These are phyloP conservation scores for Sebastes steindachneri DNA, from an alignment of 2,797 vertebrate species.

Conservation along the genomic window DNA sequence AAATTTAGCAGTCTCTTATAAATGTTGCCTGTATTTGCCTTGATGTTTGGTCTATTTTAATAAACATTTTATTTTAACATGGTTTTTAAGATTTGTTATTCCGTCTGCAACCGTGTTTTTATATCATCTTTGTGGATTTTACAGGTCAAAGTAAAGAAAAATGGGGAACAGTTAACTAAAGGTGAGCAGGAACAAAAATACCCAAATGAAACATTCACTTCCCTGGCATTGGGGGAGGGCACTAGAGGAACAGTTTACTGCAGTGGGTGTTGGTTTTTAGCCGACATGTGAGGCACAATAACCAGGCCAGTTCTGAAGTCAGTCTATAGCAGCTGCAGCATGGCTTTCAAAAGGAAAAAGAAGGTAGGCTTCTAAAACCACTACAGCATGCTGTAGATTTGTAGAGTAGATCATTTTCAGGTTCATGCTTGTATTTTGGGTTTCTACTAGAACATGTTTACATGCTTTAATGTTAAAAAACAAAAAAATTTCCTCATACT, in stretches of 20 bases:
- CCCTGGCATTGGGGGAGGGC: background rate
- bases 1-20: slow-evolving; percentile 17
- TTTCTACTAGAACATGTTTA: too few species aligned
- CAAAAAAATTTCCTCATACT: too few species aligned
- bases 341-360: slow-evolving; percentile 55
- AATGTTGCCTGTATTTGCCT: slow-evolving; percentile 40
- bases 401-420: background rate
- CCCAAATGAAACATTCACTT: background rate
- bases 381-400: background rate
- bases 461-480: too few species aligned
- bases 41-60: slow-evolving; percentile 65
- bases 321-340: background rate
- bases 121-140: background rate
- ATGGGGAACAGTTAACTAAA: background rate
- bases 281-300: background rate
- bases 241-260: background rate
- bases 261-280: background rate
- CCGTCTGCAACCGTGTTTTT: background rate
- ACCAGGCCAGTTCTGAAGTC: background rate
- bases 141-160: background rate
- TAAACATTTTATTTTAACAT: slow-evolving; percentile 62
- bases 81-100: background rate
- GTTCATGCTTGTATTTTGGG: too few species aligned
- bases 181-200: background rate
- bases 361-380: slow-evolving; percentile 50